Base-by-base conservation (phyloP, 1,140 invertebrate genomes). In the Tyrophagus putrescentiae region DNA sequence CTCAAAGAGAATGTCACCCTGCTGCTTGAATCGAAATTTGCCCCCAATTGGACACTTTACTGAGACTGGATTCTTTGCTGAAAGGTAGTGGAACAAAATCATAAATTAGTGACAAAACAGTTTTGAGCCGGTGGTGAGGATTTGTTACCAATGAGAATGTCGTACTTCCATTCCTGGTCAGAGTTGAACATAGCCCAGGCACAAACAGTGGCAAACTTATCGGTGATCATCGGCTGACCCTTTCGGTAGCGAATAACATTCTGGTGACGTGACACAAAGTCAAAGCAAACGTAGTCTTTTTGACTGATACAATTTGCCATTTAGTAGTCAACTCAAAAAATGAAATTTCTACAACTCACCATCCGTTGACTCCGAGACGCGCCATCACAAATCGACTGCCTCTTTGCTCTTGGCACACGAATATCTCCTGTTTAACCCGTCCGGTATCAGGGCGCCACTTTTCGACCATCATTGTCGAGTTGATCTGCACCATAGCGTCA, bases 211-310 rank as follows among this genome's bases (percentile, higher is more conserved):
- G 84, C 82, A 67, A 91, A 92, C 69, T 90, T 80, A 64, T 88
- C 84, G 69, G 82, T 85, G 50, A 91, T 92, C 63, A 91, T 85
- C 25, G 88, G 66, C 57, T 89, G 70, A 61, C 92, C 89, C 72
- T 84, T 85, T 64, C 93, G 80, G 71, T 87, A 97, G 67, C 87
- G 78, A 62, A 97, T 95, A 64, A 98, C 79, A 70, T 95, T 96
- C 67, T 96, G 91, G 77, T 97, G 92, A 62, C 87, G 79, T 0
- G 89, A 86, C 11, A 96, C 81, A 71, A 98, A 94, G 70, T 97
- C 90, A 68, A 94, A 95, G 68, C 94, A 97, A 7, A 96, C 82
- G 68, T 87, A 97, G 80, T 97, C 93, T 68, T 94, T 92, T 75
- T 97, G 92, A 74, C 91, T 87, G 70, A 66, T 79, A 54, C 33